Base-by-base conservation (phyloP, 2,888 invertebrate species). In the Drosophila prostipennis region DNA sequence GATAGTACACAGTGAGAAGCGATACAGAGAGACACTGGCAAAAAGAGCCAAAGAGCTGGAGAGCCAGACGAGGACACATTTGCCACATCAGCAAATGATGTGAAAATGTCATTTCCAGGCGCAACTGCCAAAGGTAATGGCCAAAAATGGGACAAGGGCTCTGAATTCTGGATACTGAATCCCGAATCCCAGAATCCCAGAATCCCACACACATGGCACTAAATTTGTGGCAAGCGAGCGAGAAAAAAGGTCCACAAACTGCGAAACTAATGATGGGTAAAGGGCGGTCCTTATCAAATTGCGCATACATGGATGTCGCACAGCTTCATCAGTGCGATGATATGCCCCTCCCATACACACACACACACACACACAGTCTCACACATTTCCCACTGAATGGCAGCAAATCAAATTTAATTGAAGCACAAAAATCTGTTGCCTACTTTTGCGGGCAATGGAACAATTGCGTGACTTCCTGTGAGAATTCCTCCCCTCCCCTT, bases 71-170 rank as follows among this genome's bases (percentile, higher is more conserved):
- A 26, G 26, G 26, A 69, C 63, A 87, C 82, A 87, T 81, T 85
- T 83, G 87, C 87, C 86, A 85, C 79, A 87, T 87, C 86, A 83
- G 83, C 83, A 83, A 87, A 83, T 87, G 88, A 87, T 83, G 86
- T 83, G 88, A 87, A 87, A 83, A 83, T 87, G 88, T 85, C 82
- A 83, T 87, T 87, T 82, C 64, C 85, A 79, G 78, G 70, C 65
- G 70, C 73, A 80, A 78, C 83, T 82, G 86, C 57, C 72, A 72
- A 72, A 72, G 71, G 72, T 72, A 71, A 71, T 72, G 71, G 71
- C 19, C 71, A 60, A 39, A 70, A 52, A 53, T 23, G 70, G 53
- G n/a, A 43, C 29, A 36, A 32, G 43, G 19, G 19, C 19, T 19
- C 19, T 19, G 14, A 10, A n/a, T 16, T 29, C 48, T 3, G 48